Percentiles rank a stretch among this genome's conserved stretches.
These are phyloP conservation scores for Dusona sp. DNA, from an alignment of 2,888 invertebrate species.

Conservation along the genomic window DNA sequence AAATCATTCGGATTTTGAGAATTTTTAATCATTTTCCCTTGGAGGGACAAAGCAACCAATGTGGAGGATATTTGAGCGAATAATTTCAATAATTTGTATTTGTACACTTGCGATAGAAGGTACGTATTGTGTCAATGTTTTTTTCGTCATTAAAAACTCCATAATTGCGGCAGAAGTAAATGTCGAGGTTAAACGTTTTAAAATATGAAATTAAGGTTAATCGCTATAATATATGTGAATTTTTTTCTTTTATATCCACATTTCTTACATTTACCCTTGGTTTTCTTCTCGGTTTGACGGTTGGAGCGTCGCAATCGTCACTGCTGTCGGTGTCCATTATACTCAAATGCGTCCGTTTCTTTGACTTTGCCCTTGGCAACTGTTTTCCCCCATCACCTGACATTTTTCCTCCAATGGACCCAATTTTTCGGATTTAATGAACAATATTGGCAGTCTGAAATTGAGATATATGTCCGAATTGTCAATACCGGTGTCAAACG, in stretches of 20 bases:
- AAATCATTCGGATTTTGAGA: too few species aligned
- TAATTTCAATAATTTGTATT: too few species aligned
- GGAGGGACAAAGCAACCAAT: too few species aligned
- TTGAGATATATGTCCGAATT: not conserved
- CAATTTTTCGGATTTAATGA: not conserved
- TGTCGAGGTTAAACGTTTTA: too few species aligned
- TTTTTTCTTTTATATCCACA: not conserved
- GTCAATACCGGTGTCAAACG: not conserved
- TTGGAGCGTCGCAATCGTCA: conserved; percentile 73
- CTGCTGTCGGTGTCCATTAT: conserved; percentile 78
- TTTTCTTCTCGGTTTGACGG: conserved; percentile 72
- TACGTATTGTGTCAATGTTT: not conserved
- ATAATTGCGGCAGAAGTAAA: too few species aligned
- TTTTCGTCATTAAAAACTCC: too few species aligned
- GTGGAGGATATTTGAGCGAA: not conserved
- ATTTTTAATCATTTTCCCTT: too few species aligned
- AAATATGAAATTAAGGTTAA: not conserved
- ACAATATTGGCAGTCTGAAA: not conserved
- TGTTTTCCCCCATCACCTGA: conserved; percentile 76
- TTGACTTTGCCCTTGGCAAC: conserved; percentile 67
- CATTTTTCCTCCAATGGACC: conserved; percentile 62
- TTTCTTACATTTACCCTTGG: conserved; percentile 69
- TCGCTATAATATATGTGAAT: not conserved
- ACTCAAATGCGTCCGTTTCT: conserved; percentile 74
- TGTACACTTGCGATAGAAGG: too few species aligned